Evolutionary conservation across 2,797 vertebrate genomes (phyloP).

Genomic region (Valencia hispanica): DNA sequence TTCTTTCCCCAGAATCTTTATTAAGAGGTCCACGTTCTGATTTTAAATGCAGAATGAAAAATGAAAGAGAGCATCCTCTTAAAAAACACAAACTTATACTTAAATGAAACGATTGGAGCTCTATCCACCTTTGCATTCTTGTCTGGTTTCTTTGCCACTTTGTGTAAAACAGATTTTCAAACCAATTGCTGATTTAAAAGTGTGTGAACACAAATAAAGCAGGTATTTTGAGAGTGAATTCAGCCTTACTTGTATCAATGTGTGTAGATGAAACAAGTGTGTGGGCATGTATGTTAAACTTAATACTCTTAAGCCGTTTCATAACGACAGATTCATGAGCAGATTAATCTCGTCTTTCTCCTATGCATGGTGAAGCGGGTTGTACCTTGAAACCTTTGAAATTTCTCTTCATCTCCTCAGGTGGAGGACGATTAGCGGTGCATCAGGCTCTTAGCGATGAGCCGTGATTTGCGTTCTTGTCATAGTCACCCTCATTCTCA

Average conservation of each 20-base stretch:
- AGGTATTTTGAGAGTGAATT: neutral
- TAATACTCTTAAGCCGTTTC: constrained; percentile 69
- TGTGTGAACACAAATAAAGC: constrained; percentile 2
- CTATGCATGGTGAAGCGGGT: constrained; percentile 30
- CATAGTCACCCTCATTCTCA: neutral
- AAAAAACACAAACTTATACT: neutral
- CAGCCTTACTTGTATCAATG: constrained; percentile 13
- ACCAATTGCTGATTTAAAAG: constrained; percentile 19
- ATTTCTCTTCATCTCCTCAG: constrained; percentile 11
- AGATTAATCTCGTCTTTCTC: constrained; percentile 60
- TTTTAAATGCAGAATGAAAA: neutral
- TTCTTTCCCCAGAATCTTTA: neutral
- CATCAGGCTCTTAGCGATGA: neutral
- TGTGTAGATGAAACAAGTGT: constrained; percentile 3
- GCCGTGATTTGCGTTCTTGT: too few species aligned
- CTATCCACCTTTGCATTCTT: neutral
- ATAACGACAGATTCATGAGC: constrained; percentile 57
- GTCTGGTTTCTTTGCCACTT: constrained; percentile 8
- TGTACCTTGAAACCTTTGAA: constrained; percentile 48
- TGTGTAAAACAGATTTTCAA: constrained; percentile 18
- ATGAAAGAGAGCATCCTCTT: neutral
- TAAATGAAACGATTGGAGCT: neutral
- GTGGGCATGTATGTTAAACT: constrained; percentile 22
- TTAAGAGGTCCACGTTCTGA: neutral
- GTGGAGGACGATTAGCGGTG: neutral